Conservation (phyloP, 2,888 invertebrate species). For the Drosophila cracens region DNA sequence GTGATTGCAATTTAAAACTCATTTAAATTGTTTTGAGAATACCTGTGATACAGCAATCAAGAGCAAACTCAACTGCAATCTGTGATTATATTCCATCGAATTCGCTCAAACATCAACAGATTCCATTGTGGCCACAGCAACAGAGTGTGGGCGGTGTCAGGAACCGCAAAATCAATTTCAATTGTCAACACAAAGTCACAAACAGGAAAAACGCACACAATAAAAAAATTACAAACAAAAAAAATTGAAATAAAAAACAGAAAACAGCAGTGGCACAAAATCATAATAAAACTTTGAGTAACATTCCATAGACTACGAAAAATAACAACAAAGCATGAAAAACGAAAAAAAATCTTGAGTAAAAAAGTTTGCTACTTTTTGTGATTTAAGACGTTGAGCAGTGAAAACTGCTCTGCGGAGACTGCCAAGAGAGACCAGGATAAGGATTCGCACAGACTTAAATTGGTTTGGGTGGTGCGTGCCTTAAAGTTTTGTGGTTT, state of each 20-base stretch:
- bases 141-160: conserved; percentile 26
- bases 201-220: conserved; percentile 52
- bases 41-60: conserved; percentile 46
- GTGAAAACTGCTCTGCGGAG: conserved; percentile 26
- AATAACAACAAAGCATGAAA: not conserved
- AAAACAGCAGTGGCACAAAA: conserved; percentile 45
- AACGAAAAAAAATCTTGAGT: conserved; percentile 22
- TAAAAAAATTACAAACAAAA: conserved; percentile 61
- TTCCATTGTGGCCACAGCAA: conserved; percentile 38
- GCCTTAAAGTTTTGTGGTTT: conserved; percentile 72
- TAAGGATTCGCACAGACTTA: conserved; percentile 27
- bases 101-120: conserved; percentile 46
- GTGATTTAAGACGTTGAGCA: conserved; percentile 57
- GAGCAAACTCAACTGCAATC: conserved; percentile 40
- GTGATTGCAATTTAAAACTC: conserved; percentile 58
- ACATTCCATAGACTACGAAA: conserved; percentile 57
- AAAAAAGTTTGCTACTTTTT: conserved; percentile 65
- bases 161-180: conserved; percentile 80
- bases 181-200: conserved; percentile 79
- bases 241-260: conserved; percentile 24
- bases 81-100: conserved; percentile 48
- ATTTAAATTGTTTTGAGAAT: conserved; percentile 57
- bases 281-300: conserved; percentile 74
- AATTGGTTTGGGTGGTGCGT: conserved; percentile 57
- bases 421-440: conserved; percentile 34